Evolutionary conservation across 2,888 invertebrate genomes (phyloP).

Genomic region (Rhagophthalmus giganteus): DNA sequence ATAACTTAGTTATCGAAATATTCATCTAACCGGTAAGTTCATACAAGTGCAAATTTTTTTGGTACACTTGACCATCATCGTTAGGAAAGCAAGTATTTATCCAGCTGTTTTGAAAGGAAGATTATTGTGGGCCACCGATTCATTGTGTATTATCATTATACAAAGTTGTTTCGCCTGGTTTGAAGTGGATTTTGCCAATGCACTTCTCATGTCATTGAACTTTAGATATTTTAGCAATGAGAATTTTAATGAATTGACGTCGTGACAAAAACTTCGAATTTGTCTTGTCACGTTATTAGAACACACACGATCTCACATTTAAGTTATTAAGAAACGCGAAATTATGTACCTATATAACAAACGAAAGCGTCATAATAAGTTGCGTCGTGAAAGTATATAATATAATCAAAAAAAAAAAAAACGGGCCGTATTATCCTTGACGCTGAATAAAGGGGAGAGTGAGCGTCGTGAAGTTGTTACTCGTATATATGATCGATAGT

Average conservation of each 20-base stretch:
- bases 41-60: slow-evolving; percentile 1
- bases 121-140: slow-evolving; percentile 15
- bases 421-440: too few relatives aligned
- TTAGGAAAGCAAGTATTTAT: slow-evolving; percentile 7
- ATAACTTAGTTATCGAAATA: not conserved
- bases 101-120: slow-evolving; percentile 5
- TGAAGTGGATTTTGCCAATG: slow-evolving; percentile 19
- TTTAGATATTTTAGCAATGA: slow-evolving; percentile 19
- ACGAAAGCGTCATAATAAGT: too few relatives aligned
- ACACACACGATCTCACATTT: slow-evolving; percentile 18
- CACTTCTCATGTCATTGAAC: slow-evolving; percentile 23
- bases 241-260: slow-evolving; percentile 25
- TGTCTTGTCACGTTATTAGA: slow-evolving; percentile 18
- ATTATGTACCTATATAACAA: too few relatives aligned
- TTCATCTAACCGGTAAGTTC: not conserved
- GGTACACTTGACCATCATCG: not conserved
- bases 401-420: too few relatives aligned
- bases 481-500: too few relatives aligned
- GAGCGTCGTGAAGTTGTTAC: too few relatives aligned
- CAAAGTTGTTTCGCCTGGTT: slow-evolving; percentile 11
- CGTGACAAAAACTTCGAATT: slow-evolving; percentile 15
- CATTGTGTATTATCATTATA: slow-evolving; percentile 16
- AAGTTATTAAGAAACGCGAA: too few relatives aligned
- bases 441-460: too few relatives aligned
- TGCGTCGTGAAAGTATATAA: too few relatives aligned